A percentile compares a stretch with the other conserved stretches of the same genome.
These are phyloP conservation scores for Orchestia grillus DNA, from an alignment of 1,140 invertebrate species.

Conservation along the genomic window DNA sequence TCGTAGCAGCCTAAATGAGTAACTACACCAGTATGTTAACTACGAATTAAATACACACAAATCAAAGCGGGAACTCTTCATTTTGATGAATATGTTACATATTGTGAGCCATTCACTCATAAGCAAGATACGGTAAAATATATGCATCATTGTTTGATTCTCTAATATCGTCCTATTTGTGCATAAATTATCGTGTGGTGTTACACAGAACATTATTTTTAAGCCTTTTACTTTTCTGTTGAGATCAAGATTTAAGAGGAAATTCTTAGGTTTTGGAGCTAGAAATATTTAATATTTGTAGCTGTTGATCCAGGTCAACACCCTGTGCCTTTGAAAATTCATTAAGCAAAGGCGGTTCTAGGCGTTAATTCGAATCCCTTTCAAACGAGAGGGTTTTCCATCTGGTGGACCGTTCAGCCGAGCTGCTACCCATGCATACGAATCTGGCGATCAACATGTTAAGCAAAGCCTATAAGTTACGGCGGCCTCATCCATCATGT, in stretches of 20 bases:
- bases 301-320: neutral
- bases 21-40: neutral
- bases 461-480: slow-evolving; percentile 43
- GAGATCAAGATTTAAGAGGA: neutral
- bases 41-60: neutral
- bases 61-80: neutral
- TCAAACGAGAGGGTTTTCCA: neutral
- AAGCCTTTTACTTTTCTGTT: neutral
- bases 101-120: no score
- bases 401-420: neutral
- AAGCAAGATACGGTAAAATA: no score
- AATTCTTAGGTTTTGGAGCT: neutral
- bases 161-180: neutral
- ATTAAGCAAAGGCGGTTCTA: neutral
- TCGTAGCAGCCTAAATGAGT: neutral
- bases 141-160: neutral
- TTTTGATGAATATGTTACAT: no score
- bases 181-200: neutral
- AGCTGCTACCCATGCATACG: slow-evolving; percentile 50
- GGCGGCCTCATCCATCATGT: slow-evolving; percentile 24
- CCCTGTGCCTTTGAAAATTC: neutral
- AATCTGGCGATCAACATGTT: slow-evolving; percentile 49
- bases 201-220: neutral
- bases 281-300: neutral
- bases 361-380: neutral